Conservation (phyloP, 2,888 invertebrate species). For the Epistrophe grossulariae region DNA sequence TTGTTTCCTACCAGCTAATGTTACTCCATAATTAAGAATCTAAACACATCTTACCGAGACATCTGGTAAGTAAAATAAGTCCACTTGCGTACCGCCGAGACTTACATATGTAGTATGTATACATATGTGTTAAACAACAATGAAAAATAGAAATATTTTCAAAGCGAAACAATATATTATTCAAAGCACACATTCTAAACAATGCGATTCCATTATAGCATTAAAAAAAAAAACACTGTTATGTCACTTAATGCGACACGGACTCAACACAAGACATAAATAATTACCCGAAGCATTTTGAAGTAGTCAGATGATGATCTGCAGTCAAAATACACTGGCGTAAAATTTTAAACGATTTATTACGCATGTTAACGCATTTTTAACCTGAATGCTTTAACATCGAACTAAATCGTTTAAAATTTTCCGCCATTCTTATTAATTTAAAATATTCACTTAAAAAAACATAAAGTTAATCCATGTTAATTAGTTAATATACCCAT, state of each 20-base stretch:
- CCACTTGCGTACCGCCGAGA: background rate
- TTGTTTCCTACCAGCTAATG: no score
- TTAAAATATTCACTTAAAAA: no score
- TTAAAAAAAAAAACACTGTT: conserved; percentile 1
- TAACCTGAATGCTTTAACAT: no score
- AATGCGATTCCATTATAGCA: conserved; percentile 35
- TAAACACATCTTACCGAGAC: background rate
- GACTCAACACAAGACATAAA: conserved; percentile 8
- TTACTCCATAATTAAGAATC: background rate
- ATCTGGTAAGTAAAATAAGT: conserved; percentile 25
- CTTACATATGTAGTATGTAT: background rate
- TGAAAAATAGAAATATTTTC: conserved; percentile 17
- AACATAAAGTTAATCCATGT: no score
- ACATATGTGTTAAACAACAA: conserved; percentile 1
- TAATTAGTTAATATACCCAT: no score
- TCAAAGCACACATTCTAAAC: conserved; percentile 22
- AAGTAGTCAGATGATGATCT: background rate
- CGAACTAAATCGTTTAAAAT: no score
- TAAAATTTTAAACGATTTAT: no score
- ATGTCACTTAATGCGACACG: conserved; percentile 22
- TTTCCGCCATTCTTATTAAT: no score
- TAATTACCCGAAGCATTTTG: conserved; percentile 34
- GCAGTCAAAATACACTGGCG: background rate
- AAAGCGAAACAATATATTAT: background rate
- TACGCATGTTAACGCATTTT: no score